Conservation (phyloP, 2,113 vertebrate species). For the Vicugna pacos region DNA sequence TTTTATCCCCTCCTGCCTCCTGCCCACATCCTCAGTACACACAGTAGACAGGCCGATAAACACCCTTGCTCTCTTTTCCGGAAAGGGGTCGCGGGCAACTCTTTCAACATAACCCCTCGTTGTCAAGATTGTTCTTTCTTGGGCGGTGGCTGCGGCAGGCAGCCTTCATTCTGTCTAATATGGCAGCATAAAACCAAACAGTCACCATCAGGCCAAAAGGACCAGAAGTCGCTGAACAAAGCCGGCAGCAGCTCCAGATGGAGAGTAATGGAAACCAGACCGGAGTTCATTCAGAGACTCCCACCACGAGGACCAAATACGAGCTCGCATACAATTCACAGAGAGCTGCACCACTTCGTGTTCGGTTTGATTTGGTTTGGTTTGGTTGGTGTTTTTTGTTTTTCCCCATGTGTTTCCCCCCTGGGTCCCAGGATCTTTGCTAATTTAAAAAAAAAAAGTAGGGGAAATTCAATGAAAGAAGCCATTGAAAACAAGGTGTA, state of each 20-base stretch:
- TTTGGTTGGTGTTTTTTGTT: constrained; percentile 55
- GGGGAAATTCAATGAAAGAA: constrained; percentile 73
- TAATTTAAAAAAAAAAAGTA: constrained; percentile 77
- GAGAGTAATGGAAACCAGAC: constrained; percentile 83
- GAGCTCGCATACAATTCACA: constrained; percentile 58
- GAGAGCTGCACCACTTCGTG: constrained; percentile 62
- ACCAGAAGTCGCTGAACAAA: constrained; percentile 83
- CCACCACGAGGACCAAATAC: constrained; percentile 59
- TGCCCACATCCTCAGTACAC: constrained; percentile 5
- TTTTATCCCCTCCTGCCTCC: constrained; percentile 47
- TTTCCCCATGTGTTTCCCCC: constrained; percentile 66
- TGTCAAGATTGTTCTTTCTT: constrained; percentile 81
- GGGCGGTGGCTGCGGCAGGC: constrained; percentile 71
- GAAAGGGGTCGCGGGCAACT: constrained; percentile 54
- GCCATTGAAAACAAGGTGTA: constrained; percentile 67
- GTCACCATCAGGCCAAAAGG: constrained; percentile 74
- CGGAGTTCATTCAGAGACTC: constrained; percentile 81
- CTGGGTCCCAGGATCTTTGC: constrained; percentile 67
- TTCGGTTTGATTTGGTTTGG: not conserved
- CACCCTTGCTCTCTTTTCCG: not conserved
- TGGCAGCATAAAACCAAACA: constrained; percentile 80
- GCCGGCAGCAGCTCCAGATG: constrained; percentile 72
- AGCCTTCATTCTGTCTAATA: constrained; percentile 67
- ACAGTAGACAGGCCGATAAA: constrained; percentile 28
- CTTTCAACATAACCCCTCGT: constrained; percentile 73